Base-by-base conservation (phyloP, 2,113 vertebrate genomes). In the Dolichallabes microphthalmus region DNA sequence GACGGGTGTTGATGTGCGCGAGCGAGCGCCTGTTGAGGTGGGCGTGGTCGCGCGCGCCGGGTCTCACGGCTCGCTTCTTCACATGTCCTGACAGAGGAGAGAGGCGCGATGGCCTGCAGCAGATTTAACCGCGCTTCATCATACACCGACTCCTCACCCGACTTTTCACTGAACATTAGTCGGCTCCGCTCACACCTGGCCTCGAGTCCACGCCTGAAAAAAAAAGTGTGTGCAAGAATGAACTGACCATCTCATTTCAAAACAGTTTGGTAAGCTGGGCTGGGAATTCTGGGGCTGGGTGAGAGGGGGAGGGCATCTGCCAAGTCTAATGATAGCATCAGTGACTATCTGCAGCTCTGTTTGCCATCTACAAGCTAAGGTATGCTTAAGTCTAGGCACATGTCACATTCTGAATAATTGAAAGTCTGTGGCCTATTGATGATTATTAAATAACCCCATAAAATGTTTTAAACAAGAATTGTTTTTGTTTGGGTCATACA, bases 41-140 rank as follows among this genome's bases (percentile, higher is more conserved):
- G 94, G 94, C 93, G 94, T 94, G 94, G 93, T 58, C 93, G 91
- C 89, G 86, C 66, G 80, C 83, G 81, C 87, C 87, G 86, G 90
- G 88, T 83, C 88, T 90, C 92, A 92, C 94, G 92, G 93, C 92
- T 93, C 90, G 91, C 89, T 92, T 58, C 8, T 13, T 19, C 30
- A 60, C 82, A n/a, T 45, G 2, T 68, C 50, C 12, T 27, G 66
- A 66, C 91, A 55, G 91, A 57, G 30, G 53, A 57, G 75, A 94
- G 93, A 93, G 94, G 90, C 90, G 92, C 91, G 91, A 95, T 96
- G 95, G 94, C 93, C 92, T 93, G 92, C 90, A 93, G 89, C 87
- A 89, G 92, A 92, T 87, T 87, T 92, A 92, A 92, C 93, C 90
- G 92, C 90, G 88, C 89, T 88, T 86, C 85, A 88, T 88, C 88